Evolutionary conservation across 2,113 vertebrate genomes (phyloP), one percentile per base, ranked within the genome.

Genomic region (Centropus unirufus): DNA sequence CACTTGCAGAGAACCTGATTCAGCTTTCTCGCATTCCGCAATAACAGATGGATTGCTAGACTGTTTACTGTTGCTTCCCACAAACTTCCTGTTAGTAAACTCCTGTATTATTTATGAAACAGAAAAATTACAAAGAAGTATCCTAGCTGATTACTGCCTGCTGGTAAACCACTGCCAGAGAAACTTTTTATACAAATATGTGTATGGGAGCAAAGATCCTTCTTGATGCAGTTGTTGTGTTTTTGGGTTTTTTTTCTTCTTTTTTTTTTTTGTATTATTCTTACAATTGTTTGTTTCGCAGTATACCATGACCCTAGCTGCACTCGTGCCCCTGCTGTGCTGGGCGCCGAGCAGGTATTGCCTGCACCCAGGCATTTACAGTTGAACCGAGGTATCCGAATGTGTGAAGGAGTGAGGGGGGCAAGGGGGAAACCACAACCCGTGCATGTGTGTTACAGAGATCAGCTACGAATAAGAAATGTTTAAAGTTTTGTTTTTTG

Each of bases 101-200:
- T 97, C 96, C 98, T 98, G 95, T 98, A 97, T 98, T 98, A 98
- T 98, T 98, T 98, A 98, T 98, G 98, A 98, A 98, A 98, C 96
- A 96, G 96, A 96, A 98, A 98, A 98, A 97, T 97, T 97, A 97
- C 97, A 97, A 97, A 98, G 97, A 92, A 97, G 90, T 93, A 93
- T 97, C 96, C 89, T 95, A 83, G 95, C 78, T 97, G 95, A 98
- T 98, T 97, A 93, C 86, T 96, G 97, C 96, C 97, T 97, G 78
- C 96, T 96, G 96, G 84, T 94, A 96, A 97, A 95, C 94, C 95
- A 42, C 91, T 89, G 96, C 94, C 97, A 93, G 93, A 93, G 78
- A 91, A 97, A 91, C 96, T 96, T 97, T 95, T 89, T 86, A 76
- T 68, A 87, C 83, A 86, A 91, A 85, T 93, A 86, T 34, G 34